Percentiles rank a stretch among this genome's conserved stretches.
Evolutionary conservation across 2,797 vertebrate species (phyloP).

Genomic region (Enteromius thamalakanensis): DNA sequence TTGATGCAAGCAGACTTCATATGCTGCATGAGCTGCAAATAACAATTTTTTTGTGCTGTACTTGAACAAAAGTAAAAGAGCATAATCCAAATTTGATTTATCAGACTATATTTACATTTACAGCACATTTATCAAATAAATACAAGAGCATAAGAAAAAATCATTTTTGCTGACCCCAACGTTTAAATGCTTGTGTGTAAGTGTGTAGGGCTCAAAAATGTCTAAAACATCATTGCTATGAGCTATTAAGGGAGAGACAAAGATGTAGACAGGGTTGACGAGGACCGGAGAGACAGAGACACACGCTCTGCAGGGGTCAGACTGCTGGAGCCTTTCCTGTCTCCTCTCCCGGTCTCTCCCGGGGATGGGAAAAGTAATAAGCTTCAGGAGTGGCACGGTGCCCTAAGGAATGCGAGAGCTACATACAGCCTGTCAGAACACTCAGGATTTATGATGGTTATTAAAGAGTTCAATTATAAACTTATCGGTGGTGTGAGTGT

Average conservation of each 20-base stretch:
- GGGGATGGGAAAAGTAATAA: constrained; percentile 53
- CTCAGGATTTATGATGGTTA: constrained; percentile 57
- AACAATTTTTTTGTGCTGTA: neutral
- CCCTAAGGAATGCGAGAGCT: constrained; percentile 49
- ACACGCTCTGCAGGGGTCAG: constrained; percentile 45
- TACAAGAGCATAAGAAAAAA: neutral
- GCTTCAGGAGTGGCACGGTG: constrained; percentile 43
- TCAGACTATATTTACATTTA: neutral
- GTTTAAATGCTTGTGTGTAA: neutral
- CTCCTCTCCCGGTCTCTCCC: constrained; percentile 4
- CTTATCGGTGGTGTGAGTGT: constrained; percentile 46
- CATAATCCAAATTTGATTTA: neutral
- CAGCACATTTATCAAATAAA: neutral
- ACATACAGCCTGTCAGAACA: constrained; percentile 49
- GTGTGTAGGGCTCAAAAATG: neutral
- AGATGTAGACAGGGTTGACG: constrained; percentile 25
- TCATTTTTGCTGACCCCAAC: neutral
- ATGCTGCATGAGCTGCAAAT: neutral
- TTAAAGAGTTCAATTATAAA: constrained; percentile 71
- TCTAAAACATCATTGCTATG: constrained; percentile 27
- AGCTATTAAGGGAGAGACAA: constrained; percentile 15
- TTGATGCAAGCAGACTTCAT: neutral
- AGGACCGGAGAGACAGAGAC: constrained; percentile 35
- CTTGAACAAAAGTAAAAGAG: neutral
- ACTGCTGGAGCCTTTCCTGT: constrained; percentile 41